Conservation (phyloP, 2,888 invertebrate genomes). For the Cybosia mesomella region DNA sequence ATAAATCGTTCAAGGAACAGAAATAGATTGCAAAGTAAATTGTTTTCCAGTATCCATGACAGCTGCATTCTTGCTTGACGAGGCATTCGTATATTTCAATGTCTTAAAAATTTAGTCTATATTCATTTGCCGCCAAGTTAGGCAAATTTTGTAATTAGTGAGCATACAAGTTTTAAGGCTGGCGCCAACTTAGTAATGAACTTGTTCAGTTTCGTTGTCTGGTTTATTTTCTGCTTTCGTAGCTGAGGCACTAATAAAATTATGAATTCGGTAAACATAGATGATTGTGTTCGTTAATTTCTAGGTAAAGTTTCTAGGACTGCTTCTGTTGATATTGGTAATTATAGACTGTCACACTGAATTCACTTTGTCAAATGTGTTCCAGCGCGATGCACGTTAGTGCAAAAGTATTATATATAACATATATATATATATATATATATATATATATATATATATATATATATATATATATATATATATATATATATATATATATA, state of each 20-base stretch:
- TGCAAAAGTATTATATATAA: too few relatives aligned
- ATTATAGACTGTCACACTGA: background rate
- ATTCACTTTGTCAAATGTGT: too few relatives aligned
- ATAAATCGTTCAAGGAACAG: slow-evolving; percentile 60
- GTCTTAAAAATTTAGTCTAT: slow-evolving; percentile 38
- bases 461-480: too few relatives aligned
- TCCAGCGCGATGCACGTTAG: too few relatives aligned
- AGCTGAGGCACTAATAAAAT: slow-evolving; percentile 34
- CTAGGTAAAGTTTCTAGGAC: background rate
- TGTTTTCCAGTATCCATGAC: slow-evolving; percentile 31
- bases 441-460: too few relatives aligned
- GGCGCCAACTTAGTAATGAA: slow-evolving; percentile 33
- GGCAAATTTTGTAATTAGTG: slow-evolving; percentile 26
- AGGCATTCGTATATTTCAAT: slow-evolving; percentile 42
- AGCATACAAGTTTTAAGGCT: slow-evolving; percentile 28
- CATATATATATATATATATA: too few relatives aligned
- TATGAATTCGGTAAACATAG: slow-evolving; percentile 25
- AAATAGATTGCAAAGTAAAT: slow-evolving; percentile 46
- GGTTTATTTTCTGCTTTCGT: slow-evolving; percentile 33
- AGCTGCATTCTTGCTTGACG: slow-evolving; percentile 20
- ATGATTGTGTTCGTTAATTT: background rate
- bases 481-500: too few relatives aligned
- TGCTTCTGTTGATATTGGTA: background rate
- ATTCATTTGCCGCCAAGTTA: slow-evolving; percentile 5
- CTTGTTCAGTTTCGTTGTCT: slow-evolving; percentile 19